phyloP scores from a whole-genome alignment of 2,113 vertebrate genomes.

The Nibea albiflora region DNA sequence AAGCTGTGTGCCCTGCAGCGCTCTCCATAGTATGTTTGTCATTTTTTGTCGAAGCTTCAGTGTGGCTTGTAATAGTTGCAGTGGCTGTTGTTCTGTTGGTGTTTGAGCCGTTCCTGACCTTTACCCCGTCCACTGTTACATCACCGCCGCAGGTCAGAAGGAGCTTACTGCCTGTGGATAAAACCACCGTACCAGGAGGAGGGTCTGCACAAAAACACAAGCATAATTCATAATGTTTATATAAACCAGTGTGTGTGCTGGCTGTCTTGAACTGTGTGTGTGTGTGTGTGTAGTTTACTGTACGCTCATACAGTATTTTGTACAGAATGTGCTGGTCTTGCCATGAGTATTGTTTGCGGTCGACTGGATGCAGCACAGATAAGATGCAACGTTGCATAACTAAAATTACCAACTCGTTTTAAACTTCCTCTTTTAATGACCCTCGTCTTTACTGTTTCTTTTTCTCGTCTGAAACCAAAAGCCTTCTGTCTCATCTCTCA shows the following conservation, averaged over 20 bases:
- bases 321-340: neutral
- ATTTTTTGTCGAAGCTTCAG: neutral
- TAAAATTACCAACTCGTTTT: conserved; percentile 37
- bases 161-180: conserved; percentile 70
- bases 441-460: conserved; percentile 18
- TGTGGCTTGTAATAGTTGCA: neutral
- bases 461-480: neutral
- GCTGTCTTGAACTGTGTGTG: neutral
- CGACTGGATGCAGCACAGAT: conserved; percentile 36
- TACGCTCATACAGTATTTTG: neutral
- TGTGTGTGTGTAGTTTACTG: neutral
- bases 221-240: neutral
- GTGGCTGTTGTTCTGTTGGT: neutral
- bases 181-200: conserved; percentile 70
- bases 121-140: conserved; percentile 73
- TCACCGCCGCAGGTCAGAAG: conserved; percentile 76
- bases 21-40: too few relatives aligned
- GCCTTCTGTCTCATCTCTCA: neutral
- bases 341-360: conserved; percentile 16
- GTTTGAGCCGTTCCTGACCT: conserved; percentile 34
- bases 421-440: conserved; percentile 75
- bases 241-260: neutral
- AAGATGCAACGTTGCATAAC: conserved; percentile 60
- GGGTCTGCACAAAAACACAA: conserved; percentile 69
- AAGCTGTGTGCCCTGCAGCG: neutral